Conservation (phyloP, 2,888 invertebrate species). For the Ennomos fuscantarius region DNA sequence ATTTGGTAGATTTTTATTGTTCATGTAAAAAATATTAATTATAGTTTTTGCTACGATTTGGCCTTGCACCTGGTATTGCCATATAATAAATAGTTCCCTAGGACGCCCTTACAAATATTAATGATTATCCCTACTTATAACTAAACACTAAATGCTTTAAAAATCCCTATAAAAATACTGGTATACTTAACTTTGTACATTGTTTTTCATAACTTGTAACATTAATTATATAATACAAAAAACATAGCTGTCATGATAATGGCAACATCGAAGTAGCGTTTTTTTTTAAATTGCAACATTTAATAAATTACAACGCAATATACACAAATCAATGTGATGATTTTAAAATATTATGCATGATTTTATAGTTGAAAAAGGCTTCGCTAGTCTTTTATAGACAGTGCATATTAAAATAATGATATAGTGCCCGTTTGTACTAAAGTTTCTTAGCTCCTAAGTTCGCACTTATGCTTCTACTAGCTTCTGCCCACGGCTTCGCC, state of each 20-base stretch:
- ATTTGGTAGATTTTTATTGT: too few species aligned
- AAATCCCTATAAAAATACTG: constrained; percentile 70
- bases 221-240: constrained; percentile 10
- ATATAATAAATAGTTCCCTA: background rate
- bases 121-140: constrained; percentile 36
- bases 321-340: constrained; percentile 12
- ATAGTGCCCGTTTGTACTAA: too few species aligned
- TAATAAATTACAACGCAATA: background rate
- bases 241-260: constrained; percentile 16
- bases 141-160: constrained; percentile 56
- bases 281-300: constrained; percentile 7
- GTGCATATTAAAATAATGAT: too few species aligned
- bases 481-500: too few species aligned
- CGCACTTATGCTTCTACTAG: too few species aligned
- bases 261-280: constrained; percentile 9
- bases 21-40: too few species aligned
- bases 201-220: constrained; percentile 40
- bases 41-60: too few species aligned
- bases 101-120: constrained; percentile 19
- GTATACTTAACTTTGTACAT: constrained; percentile 54
- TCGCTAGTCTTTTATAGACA: too few species aligned
- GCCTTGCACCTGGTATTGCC: too few species aligned
- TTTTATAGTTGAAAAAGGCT: too few species aligned
- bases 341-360: too few species aligned
- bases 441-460: too few species aligned